Evolutionary conservation across 1,140 invertebrate genomes (phyloP).

Genomic region (Euura saliciscinereae): DNA sequence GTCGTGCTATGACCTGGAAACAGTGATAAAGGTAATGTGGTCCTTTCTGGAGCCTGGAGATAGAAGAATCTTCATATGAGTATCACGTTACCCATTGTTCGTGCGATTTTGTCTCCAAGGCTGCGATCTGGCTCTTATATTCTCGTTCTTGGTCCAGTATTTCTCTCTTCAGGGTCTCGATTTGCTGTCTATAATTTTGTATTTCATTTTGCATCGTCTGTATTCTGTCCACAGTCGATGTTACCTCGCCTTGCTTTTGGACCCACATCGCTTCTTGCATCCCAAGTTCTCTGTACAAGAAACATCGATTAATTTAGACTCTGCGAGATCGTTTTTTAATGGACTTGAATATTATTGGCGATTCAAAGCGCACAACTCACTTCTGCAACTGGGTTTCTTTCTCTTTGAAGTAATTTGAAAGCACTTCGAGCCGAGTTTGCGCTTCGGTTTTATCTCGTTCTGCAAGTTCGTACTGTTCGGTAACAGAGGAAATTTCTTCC

Average conservation of each 20-base stretch:
- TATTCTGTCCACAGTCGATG: constrained; percentile 78
- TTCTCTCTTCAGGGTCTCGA: constrained; percentile 77
- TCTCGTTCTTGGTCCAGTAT: constrained; percentile 80
- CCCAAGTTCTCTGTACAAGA: constrained; percentile 70
- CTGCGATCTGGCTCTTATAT: constrained; percentile 75
- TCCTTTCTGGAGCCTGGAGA: constrained; percentile 4
- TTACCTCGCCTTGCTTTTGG: constrained; percentile 82
- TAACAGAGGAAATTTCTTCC: constrained; percentile 62
- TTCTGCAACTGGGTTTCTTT: constrained; percentile 85
- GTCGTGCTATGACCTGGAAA: constrained; percentile 67
- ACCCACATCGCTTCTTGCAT: constrained; percentile 83
- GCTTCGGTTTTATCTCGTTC: constrained; percentile 82
- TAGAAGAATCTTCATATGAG: not conserved
- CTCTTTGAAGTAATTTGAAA: constrained; percentile 88
- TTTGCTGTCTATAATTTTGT: constrained; percentile 74
- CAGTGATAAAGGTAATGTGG: constrained; percentile 15
- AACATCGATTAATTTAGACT: not conserved
- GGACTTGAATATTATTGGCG: not conserved
- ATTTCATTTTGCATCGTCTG: constrained; percentile 79
- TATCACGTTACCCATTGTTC: constrained; percentile 70
- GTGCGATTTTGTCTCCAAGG: constrained; percentile 77
- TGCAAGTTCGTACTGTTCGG: constrained; percentile 71
- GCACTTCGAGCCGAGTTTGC: constrained; percentile 80
- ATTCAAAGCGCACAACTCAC: constrained; percentile 57
- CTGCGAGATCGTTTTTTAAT: not conserved